Conservation (phyloP, 2,888 invertebrate genomes). For the Poecilobothrus nobilitatus region DNA sequence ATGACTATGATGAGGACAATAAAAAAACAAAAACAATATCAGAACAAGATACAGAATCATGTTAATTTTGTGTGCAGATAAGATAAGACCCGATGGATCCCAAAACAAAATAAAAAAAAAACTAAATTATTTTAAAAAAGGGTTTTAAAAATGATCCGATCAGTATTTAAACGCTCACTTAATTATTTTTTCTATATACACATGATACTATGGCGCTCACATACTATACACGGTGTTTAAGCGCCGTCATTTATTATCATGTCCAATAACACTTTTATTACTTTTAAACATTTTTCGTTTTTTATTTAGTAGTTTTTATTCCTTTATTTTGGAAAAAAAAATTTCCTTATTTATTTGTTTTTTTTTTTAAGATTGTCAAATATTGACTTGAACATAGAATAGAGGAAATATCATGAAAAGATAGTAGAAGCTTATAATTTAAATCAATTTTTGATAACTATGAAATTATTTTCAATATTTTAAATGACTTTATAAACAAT, state of each 20-base stretch:
- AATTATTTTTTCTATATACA: constrained; percentile 22
- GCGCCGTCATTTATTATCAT: constrained; percentile 20
- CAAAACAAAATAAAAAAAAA: neutral
- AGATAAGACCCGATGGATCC: constrained; percentile 21
- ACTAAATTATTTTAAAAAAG: too few relatives aligned
- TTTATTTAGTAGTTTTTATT: too few relatives aligned
- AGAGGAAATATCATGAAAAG: too few relatives aligned
- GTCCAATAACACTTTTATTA: constrained; percentile 15
- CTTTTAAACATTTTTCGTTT: neutral
- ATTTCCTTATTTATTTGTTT: too few relatives aligned
- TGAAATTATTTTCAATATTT: too few relatives aligned
- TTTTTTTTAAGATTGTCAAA: too few relatives aligned
- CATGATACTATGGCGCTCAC: constrained; percentile 18
- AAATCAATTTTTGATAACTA: too few relatives aligned
- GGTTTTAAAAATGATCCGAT: constrained; percentile 2
- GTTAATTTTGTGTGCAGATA: neutral
- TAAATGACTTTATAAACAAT: too few relatives aligned
- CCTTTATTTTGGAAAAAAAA: too few relatives aligned
- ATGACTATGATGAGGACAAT: neutral
- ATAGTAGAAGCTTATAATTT: too few relatives aligned
- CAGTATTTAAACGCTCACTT: constrained; percentile 21
- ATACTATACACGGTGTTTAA: constrained; percentile 11
- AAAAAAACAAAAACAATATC: neutral
- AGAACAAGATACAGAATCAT: constrained; percentile 12
- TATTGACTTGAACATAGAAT: too few relatives aligned